These are phyloP conservation scores for Germaria angustata DNA, from an alignment of 2,888 invertebrate genomes.

Conservation along the genomic window DNA sequence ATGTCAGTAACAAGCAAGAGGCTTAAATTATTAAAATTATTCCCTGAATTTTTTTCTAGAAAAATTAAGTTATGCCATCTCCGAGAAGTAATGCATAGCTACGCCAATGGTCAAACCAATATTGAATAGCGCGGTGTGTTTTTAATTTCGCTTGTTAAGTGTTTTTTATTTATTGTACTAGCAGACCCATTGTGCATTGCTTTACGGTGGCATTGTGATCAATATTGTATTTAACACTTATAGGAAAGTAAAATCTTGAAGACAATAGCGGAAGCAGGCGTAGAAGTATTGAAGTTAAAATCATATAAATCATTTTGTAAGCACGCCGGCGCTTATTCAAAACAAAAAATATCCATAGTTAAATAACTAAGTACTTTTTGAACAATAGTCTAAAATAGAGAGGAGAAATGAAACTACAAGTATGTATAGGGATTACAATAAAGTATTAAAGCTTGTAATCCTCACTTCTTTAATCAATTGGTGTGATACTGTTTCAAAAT, in stretches of 20 bases:
- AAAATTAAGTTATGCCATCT: no score
- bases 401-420: background rate
- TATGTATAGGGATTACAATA: no score
- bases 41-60: no score
- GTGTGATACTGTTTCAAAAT: background rate
- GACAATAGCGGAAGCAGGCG: background rate
- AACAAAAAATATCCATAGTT: background rate
- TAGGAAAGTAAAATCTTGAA: background rate
- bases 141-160: no score
- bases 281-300: conserved; percentile 6
- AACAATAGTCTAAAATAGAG: background rate
- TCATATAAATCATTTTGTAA: conserved; percentile 34
- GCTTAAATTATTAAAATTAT: no score
- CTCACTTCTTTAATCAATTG: no score
- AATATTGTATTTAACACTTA: background rate
- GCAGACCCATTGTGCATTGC: background rate
- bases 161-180: background rate
- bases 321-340: conserved; percentile 15
- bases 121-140: no score
- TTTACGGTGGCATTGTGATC: background rate
- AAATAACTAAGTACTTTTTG: background rate
- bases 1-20: no score
- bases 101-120: no score
- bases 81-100: no score
- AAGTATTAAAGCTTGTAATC: background rate